A percentile compares a stretch with the other conserved stretches of the same genome.
These are phyloP conservation scores for Takifugu bimaculatus DNA, from an alignment of 2,113 vertebrate genomes.

Conservation along the genomic window DNA sequence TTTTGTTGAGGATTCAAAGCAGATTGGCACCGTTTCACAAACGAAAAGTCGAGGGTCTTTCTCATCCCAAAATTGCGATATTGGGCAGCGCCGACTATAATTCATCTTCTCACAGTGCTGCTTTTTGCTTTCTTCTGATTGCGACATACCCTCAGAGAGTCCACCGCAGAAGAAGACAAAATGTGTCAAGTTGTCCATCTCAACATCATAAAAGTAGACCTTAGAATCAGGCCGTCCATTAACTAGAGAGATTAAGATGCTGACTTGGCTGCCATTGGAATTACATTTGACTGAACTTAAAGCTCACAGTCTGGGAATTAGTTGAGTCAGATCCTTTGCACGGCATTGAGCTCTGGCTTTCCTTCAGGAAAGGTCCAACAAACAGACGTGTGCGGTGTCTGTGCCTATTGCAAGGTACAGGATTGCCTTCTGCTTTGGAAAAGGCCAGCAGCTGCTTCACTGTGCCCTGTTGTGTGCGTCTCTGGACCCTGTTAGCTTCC, in stretches of 20 bases:
- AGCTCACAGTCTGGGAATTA: slow-evolving; percentile 76
- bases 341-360: slow-evolving; percentile 89
- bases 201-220: slow-evolving; percentile 92
- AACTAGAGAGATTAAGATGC: slow-evolving; percentile 82
- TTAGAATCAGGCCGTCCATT: slow-evolving; percentile 81
- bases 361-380: slow-evolving; percentile 95
- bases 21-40: slow-evolving; percentile 79
- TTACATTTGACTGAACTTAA: slow-evolving; percentile 87
- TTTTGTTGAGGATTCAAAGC: slow-evolving; percentile 46
- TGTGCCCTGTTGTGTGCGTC: slow-evolving; percentile 94
- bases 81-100: slow-evolving; percentile 72
- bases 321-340: slow-evolving; percentile 80
- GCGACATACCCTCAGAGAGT: slow-evolving; percentile 59
- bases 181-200: slow-evolving; percentile 84
- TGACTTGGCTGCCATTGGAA: slow-evolving; percentile 85
- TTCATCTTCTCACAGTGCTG: slow-evolving; percentile 61
- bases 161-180: slow-evolving; percentile 89
- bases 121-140: slow-evolving; percentile 74
- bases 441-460: slow-evolving; percentile 92
- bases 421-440: slow-evolving; percentile 87
- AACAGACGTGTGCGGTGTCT: slow-evolving; percentile 84
- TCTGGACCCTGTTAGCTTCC: slow-evolving; percentile 87
- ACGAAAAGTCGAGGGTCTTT: slow-evolving; percentile 88
- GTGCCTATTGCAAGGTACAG: slow-evolving; percentile 86
- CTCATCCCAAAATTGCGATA: slow-evolving; percentile 92